A percentile compares a stretch with the other conserved stretches of the same genome.
These are phyloP conservation scores for Microcebus griseorufus DNA, from an alignment of 2,113 vertebrate genomes.

Conservation along the genomic window DNA sequence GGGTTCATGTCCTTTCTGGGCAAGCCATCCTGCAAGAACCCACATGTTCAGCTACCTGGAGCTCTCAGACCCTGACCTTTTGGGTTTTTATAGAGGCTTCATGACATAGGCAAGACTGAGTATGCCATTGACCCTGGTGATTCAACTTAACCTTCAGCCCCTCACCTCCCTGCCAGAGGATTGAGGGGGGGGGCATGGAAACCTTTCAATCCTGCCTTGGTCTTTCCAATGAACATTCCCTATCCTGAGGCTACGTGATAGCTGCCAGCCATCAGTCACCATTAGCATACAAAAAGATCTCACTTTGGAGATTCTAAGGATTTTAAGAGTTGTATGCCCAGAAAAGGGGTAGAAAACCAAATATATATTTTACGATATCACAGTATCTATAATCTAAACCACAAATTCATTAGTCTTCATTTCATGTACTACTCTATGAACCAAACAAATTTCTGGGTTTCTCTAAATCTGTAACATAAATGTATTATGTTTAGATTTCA, in stretches of 20 bases:
- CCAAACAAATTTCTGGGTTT: slow-evolving; percentile 30
- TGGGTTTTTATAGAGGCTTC: neutral
- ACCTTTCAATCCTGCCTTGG: neutral
- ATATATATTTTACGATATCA: neutral
- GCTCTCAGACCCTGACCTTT: neutral
- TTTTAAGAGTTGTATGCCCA: neutral
- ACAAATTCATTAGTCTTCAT: slow-evolving; percentile 13
- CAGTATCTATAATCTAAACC: neutral
- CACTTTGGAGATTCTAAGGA: neutral
- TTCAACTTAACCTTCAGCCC: neutral
- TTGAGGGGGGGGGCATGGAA: neutral
- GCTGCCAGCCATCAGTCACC: neutral
- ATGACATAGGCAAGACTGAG: neutral
- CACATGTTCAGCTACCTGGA: neutral
- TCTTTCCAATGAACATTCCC: neutral
- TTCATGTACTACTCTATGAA: neutral
- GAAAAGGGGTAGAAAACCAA: neutral
- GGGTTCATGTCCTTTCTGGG: neutral
- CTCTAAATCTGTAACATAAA: slow-evolving; percentile 48
- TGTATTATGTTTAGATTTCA: slow-evolving; percentile 48
- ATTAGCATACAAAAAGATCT: neutral
- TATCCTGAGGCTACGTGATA: neutral
- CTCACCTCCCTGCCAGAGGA: neutral
- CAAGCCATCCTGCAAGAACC: neutral
- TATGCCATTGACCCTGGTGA: too few species aligned